Evolutionary conservation across 2,113 vertebrate species (phyloP).

Genomic region (Gadus chalcogrammus): DNA sequence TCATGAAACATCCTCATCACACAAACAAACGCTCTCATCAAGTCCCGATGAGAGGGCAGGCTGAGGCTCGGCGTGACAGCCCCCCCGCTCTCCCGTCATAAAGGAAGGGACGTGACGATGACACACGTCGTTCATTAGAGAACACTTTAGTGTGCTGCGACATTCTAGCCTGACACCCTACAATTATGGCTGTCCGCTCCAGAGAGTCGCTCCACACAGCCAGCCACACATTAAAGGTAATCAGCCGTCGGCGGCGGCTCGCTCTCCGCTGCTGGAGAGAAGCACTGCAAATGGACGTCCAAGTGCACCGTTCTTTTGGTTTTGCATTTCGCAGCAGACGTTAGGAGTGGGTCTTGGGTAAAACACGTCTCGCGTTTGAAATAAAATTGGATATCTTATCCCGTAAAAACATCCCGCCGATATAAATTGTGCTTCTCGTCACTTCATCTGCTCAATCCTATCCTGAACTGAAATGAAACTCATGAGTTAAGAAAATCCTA

Average conservation of each 20-base stretch:
- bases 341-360: too few relatives aligned
- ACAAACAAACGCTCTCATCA: neutral
- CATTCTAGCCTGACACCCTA: constrained; percentile 54
- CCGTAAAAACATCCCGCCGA: too few relatives aligned
- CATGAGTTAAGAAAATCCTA: too few relatives aligned
- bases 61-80: constrained; percentile 8
- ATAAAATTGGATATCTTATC: too few relatives aligned
- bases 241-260: neutral
- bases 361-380: too few relatives aligned
- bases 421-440: too few relatives aligned
- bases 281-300: constrained; percentile 37
- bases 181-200: constrained; percentile 56
- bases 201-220: constrained; percentile 37
- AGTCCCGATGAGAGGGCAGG: constrained; percentile 37
- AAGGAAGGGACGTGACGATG: constrained; percentile 39
- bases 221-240: constrained; percentile 35
- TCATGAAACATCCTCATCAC: too few relatives aligned
- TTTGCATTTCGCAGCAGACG: too few relatives aligned
- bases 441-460: too few relatives aligned
- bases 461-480: too few relatives aligned
- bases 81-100: constrained; percentile 31
- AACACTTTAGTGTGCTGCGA: constrained; percentile 46
- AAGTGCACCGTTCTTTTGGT: neutral
- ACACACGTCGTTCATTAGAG: constrained; percentile 58
- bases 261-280: constrained; percentile 25